phyloP scores from a whole-genome alignment of 1,140 invertebrate genomes.

The Penaeus vannamei region DNA sequence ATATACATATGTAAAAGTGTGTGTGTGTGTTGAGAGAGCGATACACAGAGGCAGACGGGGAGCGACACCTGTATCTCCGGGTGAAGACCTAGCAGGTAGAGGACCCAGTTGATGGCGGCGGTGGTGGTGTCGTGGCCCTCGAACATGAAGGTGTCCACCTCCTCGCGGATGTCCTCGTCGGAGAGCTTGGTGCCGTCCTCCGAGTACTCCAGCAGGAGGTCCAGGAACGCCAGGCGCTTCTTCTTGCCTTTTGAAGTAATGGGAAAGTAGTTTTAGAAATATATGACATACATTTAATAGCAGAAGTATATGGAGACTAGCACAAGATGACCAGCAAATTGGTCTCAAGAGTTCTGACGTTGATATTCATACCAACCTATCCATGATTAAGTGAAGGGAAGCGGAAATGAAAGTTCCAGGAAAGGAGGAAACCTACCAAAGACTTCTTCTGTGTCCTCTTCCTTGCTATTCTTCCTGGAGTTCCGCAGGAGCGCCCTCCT shows the following conservation, averaged over 20 bases:
- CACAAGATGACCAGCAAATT: background rate
- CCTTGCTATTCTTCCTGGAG: conserved; percentile 54
- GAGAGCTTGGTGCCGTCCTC: no score
- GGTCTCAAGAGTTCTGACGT: background rate
- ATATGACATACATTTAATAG: no score
- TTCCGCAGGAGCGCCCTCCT: conserved; percentile 75
- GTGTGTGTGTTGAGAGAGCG: no score
- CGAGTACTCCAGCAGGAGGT: conserved; percentile 77
- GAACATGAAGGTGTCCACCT: no score
- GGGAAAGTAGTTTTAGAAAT: background rate
- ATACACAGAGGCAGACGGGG: no score
- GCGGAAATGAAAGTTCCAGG: no score
- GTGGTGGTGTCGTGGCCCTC: conserved; percentile 83
- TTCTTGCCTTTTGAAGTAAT: conserved; percentile 76
- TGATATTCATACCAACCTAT: background rate
- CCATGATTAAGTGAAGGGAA: background rate
- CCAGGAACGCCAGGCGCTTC: conserved; percentile 93
- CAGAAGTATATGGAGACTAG: no score
- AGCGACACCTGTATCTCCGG: conserved; percentile 82
- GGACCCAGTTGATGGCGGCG: conserved; percentile 86
- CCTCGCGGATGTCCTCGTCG: no score
- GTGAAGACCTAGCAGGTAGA: conserved; percentile 85
- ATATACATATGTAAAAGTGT: no score
- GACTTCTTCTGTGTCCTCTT: background rate
- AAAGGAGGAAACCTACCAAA: background rate